A percentile compares a stretch with the other conserved stretches of the same genome.
Conservation (phyloP, 1,140 invertebrate genomes). For the Drepana arcuata region DNA sequence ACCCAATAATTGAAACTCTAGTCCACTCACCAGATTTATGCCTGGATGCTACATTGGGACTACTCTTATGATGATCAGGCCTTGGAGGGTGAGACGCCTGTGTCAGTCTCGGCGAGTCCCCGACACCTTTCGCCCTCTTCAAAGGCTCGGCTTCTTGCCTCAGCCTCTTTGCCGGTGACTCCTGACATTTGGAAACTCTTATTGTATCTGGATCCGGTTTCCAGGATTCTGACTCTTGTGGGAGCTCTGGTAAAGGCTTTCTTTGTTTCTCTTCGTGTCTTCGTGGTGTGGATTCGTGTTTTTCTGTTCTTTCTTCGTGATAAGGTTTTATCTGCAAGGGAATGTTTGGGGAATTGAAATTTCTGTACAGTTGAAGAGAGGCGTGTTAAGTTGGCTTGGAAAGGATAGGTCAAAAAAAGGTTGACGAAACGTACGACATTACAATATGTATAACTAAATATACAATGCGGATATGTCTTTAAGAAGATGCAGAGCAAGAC, state of each 20-base stretch:
- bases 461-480: too few species aligned
- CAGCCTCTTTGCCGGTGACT: constrained; percentile 52
- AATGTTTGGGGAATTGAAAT: too few species aligned
- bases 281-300: constrained; percentile 24
- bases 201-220: constrained; percentile 58
- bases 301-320: constrained; percentile 45
- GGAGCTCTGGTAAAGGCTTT: constrained; percentile 18
- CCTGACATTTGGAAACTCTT: constrained; percentile 42
- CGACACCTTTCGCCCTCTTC: constrained; percentile 52
- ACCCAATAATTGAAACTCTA: too few species aligned
- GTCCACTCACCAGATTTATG: constrained; percentile 54
- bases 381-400: too few species aligned
- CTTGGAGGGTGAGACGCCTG: constrained; percentile 36
- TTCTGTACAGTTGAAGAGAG: too few species aligned
- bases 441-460: too few species aligned
- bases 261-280: constrained; percentile 37
- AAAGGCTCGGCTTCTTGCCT: constrained; percentile 57
- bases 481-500: too few species aligned
- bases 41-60: constrained; percentile 61
- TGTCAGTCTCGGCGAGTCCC: constrained; percentile 46
- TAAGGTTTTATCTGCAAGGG: constrained; percentile 41
- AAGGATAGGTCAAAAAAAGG: too few species aligned
- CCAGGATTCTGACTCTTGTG: constrained; percentile 24
- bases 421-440: too few species aligned
- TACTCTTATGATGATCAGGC: constrained; percentile 58